Evolutionary conservation across 2,797 vertebrate species (phyloP), one percentile per base, ranked within the genome.

Genomic region (Benthosema pterotum): DNA sequence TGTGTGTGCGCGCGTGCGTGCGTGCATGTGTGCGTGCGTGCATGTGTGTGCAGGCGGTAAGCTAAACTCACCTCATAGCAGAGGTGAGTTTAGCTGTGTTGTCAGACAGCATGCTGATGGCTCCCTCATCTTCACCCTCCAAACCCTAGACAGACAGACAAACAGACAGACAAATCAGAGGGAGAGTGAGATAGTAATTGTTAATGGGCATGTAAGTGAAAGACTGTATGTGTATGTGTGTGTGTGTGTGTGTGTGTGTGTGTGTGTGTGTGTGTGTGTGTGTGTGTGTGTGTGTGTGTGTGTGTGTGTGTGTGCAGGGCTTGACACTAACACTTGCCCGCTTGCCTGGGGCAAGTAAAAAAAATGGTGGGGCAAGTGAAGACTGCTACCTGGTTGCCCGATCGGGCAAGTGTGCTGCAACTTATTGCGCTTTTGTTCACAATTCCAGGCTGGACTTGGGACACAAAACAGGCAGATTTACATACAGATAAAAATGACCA

Each of bases 1-100:
- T 32, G 28, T 32, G 28, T 32, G 28, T 32, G 28, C 7, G 28
- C 7, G 28, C 7, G 28, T 28, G 28, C 7, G 28, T 28, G 28
- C 16, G 3, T 55, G 2, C 3, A 85, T 85, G 19, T 81, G 28
- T 28, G 28, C 7, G 28, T 28, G 28, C 16, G 3, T 55, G 2
- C 3, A 85, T 85, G 19, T 81, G n/a, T n/a, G n/a, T n/a, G n/a
- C n/a, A n/a, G n/a, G n/a, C n/a, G n/a, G n/a, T n/a, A n/a, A n/a
- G n/a, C n/a, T n/a, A n/a, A 25, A 25, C 22, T 25, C 22, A 98
- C 97, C 97, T 99, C 83, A 99, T 94, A 57, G 97, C 97, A 56
- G 97, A 99, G 11, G 97, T 99, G 69, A 99, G 94, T 81, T 99
- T 99, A 74, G 97, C 97, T 14, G 97, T 99, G 87, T 98, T 99